Base-by-base conservation (phyloP, 2,888 invertebrate genomes). In the Lingula anatina region DNA sequence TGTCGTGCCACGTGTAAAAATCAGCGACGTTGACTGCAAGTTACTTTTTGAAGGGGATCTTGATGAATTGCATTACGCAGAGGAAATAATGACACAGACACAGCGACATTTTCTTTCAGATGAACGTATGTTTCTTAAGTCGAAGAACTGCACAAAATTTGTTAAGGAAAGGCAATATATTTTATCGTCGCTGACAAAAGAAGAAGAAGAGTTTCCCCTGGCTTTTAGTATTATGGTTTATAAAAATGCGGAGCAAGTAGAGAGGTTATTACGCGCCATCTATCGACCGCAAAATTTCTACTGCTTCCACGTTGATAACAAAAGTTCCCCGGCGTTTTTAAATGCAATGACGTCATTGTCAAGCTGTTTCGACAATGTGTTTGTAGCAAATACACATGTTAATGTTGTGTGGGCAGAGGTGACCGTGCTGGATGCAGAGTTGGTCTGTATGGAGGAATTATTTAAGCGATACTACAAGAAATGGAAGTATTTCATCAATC, bases 401-500 rank as follows among this genome's bases (percentile, higher is more conserved):
- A 55, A 58, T 23, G 61, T 77, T 9, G 59, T 66, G 2, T 77
- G 74, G 55, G 69, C 64, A 0, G 71, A 71, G 0, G 70, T 69
- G 47, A 56, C 63, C 1, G 61, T 73, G 2, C 59, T 77, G 15
- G 63, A 65, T 50, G 71, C 73, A 1, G 74, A 74, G 51, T 54
- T 76, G 7, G 72, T 71, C 49, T 77, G 77, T 52, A 73, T 75
- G 72, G 35, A 56, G 21, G 71, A 73, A 45, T n/a, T n/a, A n/a
- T 60, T 69, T 12, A 28, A 69, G 7, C 50, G 53, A 1, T 40
- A 43, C 5, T 49, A 47, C 15, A 44, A 47, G 21, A 41, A 55
- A 5, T 76, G 75, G 75, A 66, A 66, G 44, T 76, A 76, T 56
- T 65, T 75, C 35, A 61, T 76, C 20, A 76, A 76, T 53, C 52